phyloP scores from a whole-genome alignment of 2,113 vertebrate genomes.

The Myrmecophaga tridactyla region DNA sequence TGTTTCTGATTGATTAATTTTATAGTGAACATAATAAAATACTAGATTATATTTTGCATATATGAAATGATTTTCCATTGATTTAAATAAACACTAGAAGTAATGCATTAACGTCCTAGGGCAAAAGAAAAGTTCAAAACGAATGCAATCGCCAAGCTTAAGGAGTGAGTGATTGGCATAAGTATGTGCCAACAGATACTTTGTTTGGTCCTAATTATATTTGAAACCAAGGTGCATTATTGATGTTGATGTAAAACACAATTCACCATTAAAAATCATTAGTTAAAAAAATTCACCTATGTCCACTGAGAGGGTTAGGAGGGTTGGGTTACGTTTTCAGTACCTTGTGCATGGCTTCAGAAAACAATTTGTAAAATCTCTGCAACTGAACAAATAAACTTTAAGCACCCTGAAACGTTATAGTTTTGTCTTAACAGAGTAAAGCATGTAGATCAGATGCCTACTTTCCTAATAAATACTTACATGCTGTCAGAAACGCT shows the following conservation, averaged over 20 bases:
- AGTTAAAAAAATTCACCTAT: background rate
- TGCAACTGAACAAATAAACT: background rate
- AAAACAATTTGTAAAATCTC: background rate
- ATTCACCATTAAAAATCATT: background rate
- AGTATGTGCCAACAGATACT: background rate
- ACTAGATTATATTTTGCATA: background rate
- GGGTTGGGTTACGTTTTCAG: background rate
- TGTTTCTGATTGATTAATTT: background rate
- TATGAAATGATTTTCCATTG: background rate
- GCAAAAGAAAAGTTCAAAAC: slow-evolving; percentile 24
- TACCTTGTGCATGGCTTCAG: background rate
- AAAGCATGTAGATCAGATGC: background rate
- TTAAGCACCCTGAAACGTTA: background rate
- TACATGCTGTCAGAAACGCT: slow-evolving; percentile 37
- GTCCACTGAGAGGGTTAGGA: background rate
- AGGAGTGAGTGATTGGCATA: background rate
- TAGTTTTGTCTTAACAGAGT: background rate
- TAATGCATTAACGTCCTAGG: background rate
- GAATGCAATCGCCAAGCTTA: background rate
- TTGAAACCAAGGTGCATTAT: slow-evolving; percentile 33
- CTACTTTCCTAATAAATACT: slow-evolving; percentile 66
- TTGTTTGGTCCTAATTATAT: slow-evolving; percentile 52
- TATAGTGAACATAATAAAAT: background rate
- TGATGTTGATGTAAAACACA: background rate
- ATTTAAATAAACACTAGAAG: background rate